These are phyloP conservation scores for Acromyrmex heyeri DNA, from an alignment of 1,140 invertebrate genomes.

Conservation along the genomic window DNA sequence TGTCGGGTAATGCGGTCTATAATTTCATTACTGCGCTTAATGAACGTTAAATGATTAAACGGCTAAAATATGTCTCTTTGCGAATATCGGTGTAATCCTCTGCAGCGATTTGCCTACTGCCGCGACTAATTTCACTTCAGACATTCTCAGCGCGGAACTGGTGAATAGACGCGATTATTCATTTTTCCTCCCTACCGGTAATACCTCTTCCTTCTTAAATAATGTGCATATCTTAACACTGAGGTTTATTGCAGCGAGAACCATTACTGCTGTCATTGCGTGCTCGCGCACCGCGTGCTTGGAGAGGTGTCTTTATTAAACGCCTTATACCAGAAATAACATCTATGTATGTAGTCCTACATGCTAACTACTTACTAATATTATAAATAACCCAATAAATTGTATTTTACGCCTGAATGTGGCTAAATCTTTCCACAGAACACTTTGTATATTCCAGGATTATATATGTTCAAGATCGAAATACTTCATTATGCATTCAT, in stretches of 20 bases:
- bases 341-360: background rate
- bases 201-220: slow-evolving; percentile 64
- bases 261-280: slow-evolving; percentile 76
- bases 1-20: background rate
- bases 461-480: slow-evolving; percentile 24
- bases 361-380: background rate
- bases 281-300: slow-evolving; percentile 33
- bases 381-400: slow-evolving; percentile 20
- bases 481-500: slow-evolving; percentile 21
- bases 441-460: background rate
- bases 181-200: slow-evolving; percentile 56
- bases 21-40: slow-evolving; percentile 44
- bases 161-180: slow-evolving; percentile 31
- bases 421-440: slow-evolving; percentile 1
- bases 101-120: background rate
- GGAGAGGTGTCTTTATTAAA: slow-evolving; percentile 75
- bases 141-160: slow-evolving; percentile 18
- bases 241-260: slow-evolving; percentile 73
- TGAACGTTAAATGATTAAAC: slow-evolving; percentile 43
- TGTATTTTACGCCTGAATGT: slow-evolving; percentile 10
- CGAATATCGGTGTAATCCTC: background rate
- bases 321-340: background rate
- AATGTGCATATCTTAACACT: slow-evolving; percentile 72
- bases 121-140: slow-evolving; percentile 47
- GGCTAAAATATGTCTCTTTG: slow-evolving; percentile 26